Evolutionary conservation across 2,888 invertebrate species (phyloP), one percentile per base, ranked within the genome.

Genomic region (Myathropa florea): DNA sequence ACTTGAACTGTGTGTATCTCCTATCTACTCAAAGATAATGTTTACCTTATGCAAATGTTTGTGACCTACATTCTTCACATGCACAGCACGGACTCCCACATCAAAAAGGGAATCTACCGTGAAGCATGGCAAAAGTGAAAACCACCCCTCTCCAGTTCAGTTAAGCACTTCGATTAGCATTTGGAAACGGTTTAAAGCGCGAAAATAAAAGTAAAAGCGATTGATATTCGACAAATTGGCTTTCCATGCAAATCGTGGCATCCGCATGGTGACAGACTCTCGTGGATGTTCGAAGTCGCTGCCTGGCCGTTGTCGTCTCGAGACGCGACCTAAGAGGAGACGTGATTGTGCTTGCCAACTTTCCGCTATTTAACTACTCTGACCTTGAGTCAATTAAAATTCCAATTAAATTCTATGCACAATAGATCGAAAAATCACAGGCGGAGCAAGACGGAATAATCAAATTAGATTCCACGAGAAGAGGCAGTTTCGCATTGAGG

Each of bases 1-100:
- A 1, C 18, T 46, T n/a, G 6, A 18, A 18, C 18, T 6, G 7
- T 46, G 39, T 65, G 24, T 65, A 46, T n/a, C 26, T 24, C 26
- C 9, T n/a, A 46, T 0, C n/a, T 10, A 46, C 3, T 39, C 12
- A 63, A 30, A 73, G 63, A 63, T 28, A 36, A 61, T 72, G 33
- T 63, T 53, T 72, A 21, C 53, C 63, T 33, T 55, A 53, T 73
- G 33, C 55, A 73, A 73, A 73, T 55, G 63, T 63, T 73, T 73
- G 53, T 55, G 72, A 23, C 72, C 72, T 63, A 63, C 61, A 63
- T 73, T 63, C 55, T 12, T 18, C 18, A 7, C 39, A 14, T 14
- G 39, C 39, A 61, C 63, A 63, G 23, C 63, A 36, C 36, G 36
- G 23, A 23, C 7, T 36, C 36, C 23, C 23, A 23, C 24, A 63